Evolutionary conservation across 64 coral and sea anemone species (phyloP).

Genomic region (Catalaphyllia jardinei): DNA sequence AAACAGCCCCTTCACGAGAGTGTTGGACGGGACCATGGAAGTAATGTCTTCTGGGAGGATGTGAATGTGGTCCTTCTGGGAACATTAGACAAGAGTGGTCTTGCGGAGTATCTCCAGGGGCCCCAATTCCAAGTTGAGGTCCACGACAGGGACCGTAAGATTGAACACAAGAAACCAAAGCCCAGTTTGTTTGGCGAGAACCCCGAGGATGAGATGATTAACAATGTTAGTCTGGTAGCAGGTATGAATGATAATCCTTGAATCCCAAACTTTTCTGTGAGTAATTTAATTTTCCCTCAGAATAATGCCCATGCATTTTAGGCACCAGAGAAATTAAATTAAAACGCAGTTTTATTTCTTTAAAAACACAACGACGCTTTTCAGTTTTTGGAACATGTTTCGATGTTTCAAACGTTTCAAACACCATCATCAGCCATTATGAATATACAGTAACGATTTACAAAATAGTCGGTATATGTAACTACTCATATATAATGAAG

Average conservation of each 20-base stretch:
- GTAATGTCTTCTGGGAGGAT: slow-evolving; percentile 86
- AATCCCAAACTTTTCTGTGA: neutral
- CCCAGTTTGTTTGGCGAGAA: slow-evolving; percentile 86
- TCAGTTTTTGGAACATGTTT: no score
- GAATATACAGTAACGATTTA: no score
- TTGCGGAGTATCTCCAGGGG: slow-evolving; percentile 85
- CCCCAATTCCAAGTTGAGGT: slow-evolving; percentile 86
- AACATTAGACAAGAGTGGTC: slow-evolving; percentile 75
- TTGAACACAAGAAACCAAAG: slow-evolving; percentile 70
- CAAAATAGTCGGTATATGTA: no score
- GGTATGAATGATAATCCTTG: slow-evolving; percentile 18
- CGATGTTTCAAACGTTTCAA: no score
- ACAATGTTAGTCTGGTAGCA: slow-evolving; percentile 85
- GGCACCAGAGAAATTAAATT: no score
- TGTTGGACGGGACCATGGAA: slow-evolving; percentile 67
- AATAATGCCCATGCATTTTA: no score
- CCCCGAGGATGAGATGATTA: slow-evolving; percentile 92
- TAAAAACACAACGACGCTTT: no score
- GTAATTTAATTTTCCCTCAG: no score
- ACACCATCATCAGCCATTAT: no score
- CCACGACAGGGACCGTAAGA: slow-evolving; percentile 91
- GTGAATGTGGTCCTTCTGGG: slow-evolving; percentile 87
- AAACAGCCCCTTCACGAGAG: slow-evolving; percentile 78
- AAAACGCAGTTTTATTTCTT: no score
- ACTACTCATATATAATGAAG: no score